These are phyloP conservation scores for Butastur rufipennis DNA, from an alignment of 2,113 vertebrate species.

Conservation along the genomic window DNA sequence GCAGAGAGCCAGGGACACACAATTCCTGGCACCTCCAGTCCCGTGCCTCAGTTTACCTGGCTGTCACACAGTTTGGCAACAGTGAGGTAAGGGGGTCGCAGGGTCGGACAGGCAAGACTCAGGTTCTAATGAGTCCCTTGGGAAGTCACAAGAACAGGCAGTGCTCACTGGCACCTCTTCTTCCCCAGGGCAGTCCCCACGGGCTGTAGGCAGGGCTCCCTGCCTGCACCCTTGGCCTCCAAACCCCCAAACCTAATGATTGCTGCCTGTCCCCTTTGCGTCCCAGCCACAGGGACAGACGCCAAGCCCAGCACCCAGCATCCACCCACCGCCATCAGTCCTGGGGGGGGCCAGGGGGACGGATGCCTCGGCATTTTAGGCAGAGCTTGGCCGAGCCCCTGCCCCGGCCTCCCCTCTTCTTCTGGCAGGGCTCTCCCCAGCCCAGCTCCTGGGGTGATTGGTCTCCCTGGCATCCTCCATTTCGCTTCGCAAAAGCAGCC, in stretches of 20 bases:
- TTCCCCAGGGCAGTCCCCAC: neutral
- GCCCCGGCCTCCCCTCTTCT: too few relatives aligned
- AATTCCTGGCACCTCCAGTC: neutral
- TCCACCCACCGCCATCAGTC: neutral
- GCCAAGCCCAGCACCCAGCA: neutral
- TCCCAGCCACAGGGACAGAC: fast-evolving
- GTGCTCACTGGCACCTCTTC: neutral
- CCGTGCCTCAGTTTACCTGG: neutral
- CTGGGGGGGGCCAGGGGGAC: fast-evolving
- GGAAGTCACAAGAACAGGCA: neutral
- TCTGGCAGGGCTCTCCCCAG: neutral
- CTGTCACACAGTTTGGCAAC: neutral
- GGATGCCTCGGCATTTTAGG: neutral
- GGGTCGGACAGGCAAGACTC: fast-evolving
- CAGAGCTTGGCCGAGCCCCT: neutral
- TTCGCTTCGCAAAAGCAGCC: fast-evolving
- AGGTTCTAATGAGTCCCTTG: neutral
- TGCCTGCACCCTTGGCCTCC: neutral
- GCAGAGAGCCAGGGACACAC: neutral
- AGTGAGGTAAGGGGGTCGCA: fast-evolving
- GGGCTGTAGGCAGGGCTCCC: neutral
- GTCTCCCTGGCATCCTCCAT: neutral
- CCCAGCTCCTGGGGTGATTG: neutral
- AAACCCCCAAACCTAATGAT: neutral
- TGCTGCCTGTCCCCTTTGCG: neutral